Conservation (phyloP, 2,888 invertebrate species). For the Heteropelma amictum region DNA sequence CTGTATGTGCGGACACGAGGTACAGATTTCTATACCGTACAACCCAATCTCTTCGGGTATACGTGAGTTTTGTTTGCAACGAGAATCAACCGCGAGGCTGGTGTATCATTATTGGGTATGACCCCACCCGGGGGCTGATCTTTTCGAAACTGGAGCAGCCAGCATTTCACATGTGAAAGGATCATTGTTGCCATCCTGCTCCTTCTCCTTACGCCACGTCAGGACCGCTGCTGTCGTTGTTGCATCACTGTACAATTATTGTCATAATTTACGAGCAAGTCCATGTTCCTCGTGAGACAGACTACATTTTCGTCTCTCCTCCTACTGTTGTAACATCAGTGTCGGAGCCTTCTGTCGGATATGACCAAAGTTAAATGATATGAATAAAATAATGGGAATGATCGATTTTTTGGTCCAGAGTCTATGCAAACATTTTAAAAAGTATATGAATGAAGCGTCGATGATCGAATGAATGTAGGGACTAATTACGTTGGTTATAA, state of each 20-base stretch:
- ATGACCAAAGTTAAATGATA: constrained; percentile 64
- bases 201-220: not conserved
- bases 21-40: not conserved
- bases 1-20: not conserved
- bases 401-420: no score
- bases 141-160: constrained; percentile 72
- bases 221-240: constrained; percentile 33
- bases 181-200: constrained; percentile 53
- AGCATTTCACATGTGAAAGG: constrained; percentile 73
- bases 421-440: no score
- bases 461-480: no score
- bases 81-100: constrained; percentile 39
- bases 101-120: constrained; percentile 59
- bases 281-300: constrained; percentile 51
- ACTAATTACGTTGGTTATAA: no score
- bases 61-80: constrained; percentile 7
- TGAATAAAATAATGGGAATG: no score
- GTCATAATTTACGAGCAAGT: constrained; percentile 62
- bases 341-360: not conserved
- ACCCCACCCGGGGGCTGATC: constrained; percentile 70
- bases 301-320: constrained; percentile 64
- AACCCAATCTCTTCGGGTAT: not conserved
- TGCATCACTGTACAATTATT: constrained; percentile 67
- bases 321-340: not conserved
- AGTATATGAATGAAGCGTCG: no score